Evolutionary conservation across 1,140 invertebrate genomes (phyloP), one percentile per base, ranked within the genome.

Genomic region (Planococcus citri): DNA sequence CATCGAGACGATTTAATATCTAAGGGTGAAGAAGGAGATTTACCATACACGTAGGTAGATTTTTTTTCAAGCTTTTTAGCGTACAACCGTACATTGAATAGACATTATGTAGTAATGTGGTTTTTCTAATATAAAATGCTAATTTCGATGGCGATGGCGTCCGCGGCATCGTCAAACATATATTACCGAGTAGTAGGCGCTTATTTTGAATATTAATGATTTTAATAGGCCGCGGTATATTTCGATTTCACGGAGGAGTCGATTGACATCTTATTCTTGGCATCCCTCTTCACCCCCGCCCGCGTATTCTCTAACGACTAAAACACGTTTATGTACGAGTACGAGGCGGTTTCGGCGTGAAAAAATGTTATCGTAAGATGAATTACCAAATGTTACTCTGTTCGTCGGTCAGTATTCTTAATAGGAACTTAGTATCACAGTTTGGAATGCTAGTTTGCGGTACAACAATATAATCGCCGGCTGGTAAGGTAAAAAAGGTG

Each of bases 391-490:
- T 87, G 78, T 86, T 86, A 74, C 85, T 85, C 76, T 86, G 85
- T 76, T 87, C 85, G 77, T 89, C 87, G 2, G 87, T 88, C 6
- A 88, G 80, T 71, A 89, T 85, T 69, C 87, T 78, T 41, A 89
- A 79, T 24, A 88, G 80, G 78, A 89, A 89, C 78, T 86, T 86
- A 51, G 83, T 85, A 75, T 88, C 86, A 73, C 83, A 81, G 80
- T 88, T 86, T 21, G 87, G 82, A 61, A 82, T 78, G 70, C 84
- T 83, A 14, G 87, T 88, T 79, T 89, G 87, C 37, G 88, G 88
- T 68, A 91, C 84, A n/a, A 90, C 83, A 57, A 90, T 84, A 77
- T 89, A 90, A 76, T 89, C 86, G 2, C 89, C 88, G 20, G 88
- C 84, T 29, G 86, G 86, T 71, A 90, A 78, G 21, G 87, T 85